Percentiles rank a stretch among this genome's conserved stretches.
Conservation (phyloP, 64 coral and sea anemone species). For the Actinia equina region DNA sequence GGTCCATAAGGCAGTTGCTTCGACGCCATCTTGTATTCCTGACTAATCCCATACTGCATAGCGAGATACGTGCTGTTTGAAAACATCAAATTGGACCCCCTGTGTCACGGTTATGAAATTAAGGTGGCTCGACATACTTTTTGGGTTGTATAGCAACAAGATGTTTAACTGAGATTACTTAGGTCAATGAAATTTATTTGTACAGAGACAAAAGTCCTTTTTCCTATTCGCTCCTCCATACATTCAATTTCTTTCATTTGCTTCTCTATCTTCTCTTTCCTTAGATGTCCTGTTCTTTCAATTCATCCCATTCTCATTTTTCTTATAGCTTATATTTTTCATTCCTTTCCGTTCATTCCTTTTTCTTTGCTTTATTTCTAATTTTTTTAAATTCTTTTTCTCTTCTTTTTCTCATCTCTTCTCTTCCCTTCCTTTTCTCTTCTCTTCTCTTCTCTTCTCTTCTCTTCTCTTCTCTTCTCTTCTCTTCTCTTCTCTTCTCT, state of each 20-base stretch:
- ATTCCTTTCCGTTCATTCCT: not conserved
- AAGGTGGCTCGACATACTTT: not conserved
- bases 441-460: not conserved
- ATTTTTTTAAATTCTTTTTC: not conserved
- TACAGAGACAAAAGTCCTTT: too few species aligned
- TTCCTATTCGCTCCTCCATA: not conserved
- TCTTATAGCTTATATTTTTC: not conserved
- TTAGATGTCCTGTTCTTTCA: too few species aligned
- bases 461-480: not conserved
- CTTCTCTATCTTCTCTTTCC: too few species aligned
- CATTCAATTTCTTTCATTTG: too few species aligned
- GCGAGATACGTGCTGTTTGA: not conserved
- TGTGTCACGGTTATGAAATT: not conserved
- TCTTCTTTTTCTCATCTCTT: not conserved
- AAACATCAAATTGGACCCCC: not conserved
- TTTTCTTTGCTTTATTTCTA: not conserved
- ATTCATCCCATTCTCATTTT: too few species aligned
- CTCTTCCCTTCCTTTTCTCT: not conserved
- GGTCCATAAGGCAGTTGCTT: constrained; percentile 35
- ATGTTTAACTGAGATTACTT: not conserved
- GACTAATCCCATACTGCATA: not conserved
- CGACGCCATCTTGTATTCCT: constrained; percentile 72
- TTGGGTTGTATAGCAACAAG: not conserved
- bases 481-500: not conserved
- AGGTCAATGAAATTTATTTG: too few species aligned